Evolutionary conservation across 1,140 invertebrate genomes (phyloP).

Genomic region (Brachionus sp.): DNA sequence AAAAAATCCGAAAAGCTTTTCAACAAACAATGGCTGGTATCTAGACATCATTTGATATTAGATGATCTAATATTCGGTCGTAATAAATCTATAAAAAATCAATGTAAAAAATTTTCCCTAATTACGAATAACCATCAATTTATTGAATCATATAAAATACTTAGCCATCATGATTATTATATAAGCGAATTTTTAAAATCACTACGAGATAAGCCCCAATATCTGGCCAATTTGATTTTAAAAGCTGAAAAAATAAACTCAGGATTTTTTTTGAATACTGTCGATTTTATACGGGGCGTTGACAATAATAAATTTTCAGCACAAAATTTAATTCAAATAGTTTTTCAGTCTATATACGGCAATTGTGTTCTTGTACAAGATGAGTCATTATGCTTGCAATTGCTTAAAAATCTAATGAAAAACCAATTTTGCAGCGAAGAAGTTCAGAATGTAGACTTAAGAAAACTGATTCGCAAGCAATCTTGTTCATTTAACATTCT

Average conservation of each 20-base stretch:
- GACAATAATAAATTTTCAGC: slow-evolving; percentile 38
- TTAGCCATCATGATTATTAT: slow-evolving; percentile 67
- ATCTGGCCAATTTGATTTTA: slow-evolving; percentile 74
- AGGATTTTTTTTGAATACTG: slow-evolving; percentile 54
- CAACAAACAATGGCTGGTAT: slow-evolving; percentile 31
- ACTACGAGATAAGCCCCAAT: slow-evolving; percentile 72
- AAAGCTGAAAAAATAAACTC: slow-evolving; percentile 68
- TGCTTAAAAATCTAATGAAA: slow-evolving; percentile 76
- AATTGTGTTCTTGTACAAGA: slow-evolving; percentile 76
- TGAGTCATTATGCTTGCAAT: slow-evolving; percentile 71
- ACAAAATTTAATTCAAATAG: slow-evolving; percentile 63
- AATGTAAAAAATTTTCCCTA: slow-evolving; percentile 41
- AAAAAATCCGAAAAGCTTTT: slow-evolving; percentile 32
- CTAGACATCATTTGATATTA: slow-evolving; percentile 22
- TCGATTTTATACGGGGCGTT: slow-evolving; percentile 49
- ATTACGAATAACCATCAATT: slow-evolving; percentile 26
- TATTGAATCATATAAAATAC: slow-evolving; percentile 46
- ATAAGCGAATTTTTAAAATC: slow-evolving; percentile 74
- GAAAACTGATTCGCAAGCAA: slow-evolving; percentile 74
- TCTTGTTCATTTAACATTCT: slow-evolving; percentile 82
- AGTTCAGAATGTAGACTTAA: slow-evolving; percentile 73
- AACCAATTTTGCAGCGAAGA: slow-evolving; percentile 67
- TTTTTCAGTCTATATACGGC: slow-evolving; percentile 78
- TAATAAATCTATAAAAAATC: not conserved
- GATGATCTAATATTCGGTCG: slow-evolving; percentile 39